phyloP scores from a whole-genome alignment of 2,113 vertebrate genomes.

The Apteryx mantelli region DNA sequence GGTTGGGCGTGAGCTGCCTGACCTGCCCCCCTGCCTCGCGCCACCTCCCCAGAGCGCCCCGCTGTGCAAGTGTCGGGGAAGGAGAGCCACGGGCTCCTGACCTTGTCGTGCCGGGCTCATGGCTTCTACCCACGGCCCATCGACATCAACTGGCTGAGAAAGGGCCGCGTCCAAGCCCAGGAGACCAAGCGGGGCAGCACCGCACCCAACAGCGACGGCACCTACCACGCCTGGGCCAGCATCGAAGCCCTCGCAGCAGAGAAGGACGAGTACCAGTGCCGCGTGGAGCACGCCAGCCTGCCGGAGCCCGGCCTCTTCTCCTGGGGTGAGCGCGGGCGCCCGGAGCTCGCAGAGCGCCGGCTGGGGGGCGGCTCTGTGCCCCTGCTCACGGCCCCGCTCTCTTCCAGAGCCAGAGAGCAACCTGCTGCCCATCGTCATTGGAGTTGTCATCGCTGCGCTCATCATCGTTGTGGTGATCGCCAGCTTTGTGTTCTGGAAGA shows the following conservation, averaged over 20 bases:
- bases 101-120: constrained; percentile 2
- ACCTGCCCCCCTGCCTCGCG: no score
- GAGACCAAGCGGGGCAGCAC: constrained; percentile 20
- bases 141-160: constrained; percentile 59
- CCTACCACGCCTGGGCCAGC: constrained; percentile 55
- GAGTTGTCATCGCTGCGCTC: rapidly evolving
- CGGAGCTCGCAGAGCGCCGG: rapidly evolving
- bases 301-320: background rate
- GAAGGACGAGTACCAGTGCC: constrained; percentile 49
- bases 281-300: constrained; percentile 60
- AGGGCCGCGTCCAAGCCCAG: background rate
- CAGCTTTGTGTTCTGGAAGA: rapidly evolving
- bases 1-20: no score
- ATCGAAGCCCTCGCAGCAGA: background rate
- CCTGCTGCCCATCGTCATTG: rapidly evolving
- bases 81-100: background rate
- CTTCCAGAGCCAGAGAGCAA: background rate
- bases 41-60: background rate
- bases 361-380: background rate
- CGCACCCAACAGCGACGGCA: constrained; percentile 63
- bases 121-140: constrained; percentile 57
- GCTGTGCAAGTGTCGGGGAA: background rate
- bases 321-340: background rate
- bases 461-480: rapidly evolving
- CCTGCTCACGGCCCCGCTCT: background rate